Evolutionary conservation across 2,888 invertebrate genomes (phyloP).

Genomic region (Mythimna vitellina): DNA sequence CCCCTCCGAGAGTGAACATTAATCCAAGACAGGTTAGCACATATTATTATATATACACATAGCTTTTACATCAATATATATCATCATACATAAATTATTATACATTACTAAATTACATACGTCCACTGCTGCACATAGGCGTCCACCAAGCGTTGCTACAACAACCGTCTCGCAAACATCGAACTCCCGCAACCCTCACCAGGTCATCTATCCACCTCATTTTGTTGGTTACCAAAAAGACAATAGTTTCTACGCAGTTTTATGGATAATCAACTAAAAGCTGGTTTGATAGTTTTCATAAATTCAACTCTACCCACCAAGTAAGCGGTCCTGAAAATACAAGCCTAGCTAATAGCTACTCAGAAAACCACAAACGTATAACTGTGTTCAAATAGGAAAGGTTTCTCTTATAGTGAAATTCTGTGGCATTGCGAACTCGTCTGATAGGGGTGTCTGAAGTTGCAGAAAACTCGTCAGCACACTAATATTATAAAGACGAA

Average conservation of each 20-base stretch:
- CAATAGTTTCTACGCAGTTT: background rate
- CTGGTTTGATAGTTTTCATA: background rate
- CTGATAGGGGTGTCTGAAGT: slow-evolving; percentile 31
- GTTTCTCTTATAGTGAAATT: slow-evolving; percentile 47
- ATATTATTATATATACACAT: no score
- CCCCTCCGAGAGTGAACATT: no score
- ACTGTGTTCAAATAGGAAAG: slow-evolving; percentile 26
- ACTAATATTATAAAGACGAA: no score
- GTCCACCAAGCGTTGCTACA: background rate
- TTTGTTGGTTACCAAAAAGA: background rate
- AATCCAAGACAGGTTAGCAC: no score
- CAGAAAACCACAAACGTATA: slow-evolving; percentile 21
- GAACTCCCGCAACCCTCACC: no score
- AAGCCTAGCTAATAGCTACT: slow-evolving; percentile 8
- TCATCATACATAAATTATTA: no score
- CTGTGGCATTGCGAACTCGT: slow-evolving; percentile 29
- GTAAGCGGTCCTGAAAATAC: background rate
- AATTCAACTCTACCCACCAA: background rate
- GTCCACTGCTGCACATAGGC: background rate
- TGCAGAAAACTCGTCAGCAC: no score
- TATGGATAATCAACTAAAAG: background rate
- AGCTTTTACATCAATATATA: no score
- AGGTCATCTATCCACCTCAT: no score
- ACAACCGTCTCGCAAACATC: no score
- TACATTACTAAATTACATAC: no score